Conservation (phyloP, 2,797 vertebrate species). For the Sebastes umbrosus region DNA sequence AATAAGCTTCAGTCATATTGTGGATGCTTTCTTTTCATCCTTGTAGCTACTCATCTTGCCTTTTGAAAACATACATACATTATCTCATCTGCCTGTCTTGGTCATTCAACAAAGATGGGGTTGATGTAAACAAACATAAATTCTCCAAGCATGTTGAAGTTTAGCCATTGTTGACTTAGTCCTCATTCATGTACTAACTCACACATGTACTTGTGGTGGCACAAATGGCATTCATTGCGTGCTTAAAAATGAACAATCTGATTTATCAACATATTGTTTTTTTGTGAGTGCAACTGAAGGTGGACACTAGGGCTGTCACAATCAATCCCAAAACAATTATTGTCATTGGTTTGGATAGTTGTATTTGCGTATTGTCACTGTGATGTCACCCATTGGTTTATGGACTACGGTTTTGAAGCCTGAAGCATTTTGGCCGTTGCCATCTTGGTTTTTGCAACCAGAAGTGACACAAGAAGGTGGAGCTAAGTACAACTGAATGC, state of each 20-base stretch:
- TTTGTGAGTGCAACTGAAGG: too few species aligned
- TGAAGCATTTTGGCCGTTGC: too few species aligned
- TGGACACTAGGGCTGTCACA: too few species aligned
- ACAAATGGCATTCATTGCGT: not conserved
- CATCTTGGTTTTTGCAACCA: too few species aligned
- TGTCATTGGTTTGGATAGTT: too few species aligned
- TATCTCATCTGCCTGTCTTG: not conserved
- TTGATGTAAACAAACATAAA: not conserved
- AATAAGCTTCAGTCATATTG: not conserved
- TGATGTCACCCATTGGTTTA: too few species aligned
- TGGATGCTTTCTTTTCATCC: not conserved
- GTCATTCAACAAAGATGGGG: not conserved
- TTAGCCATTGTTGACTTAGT: not conserved
- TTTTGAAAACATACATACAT: not conserved
- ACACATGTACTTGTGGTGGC: not conserved
- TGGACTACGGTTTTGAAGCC: too few species aligned
- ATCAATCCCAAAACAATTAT: too few species aligned
- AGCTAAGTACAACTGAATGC: too few species aligned
- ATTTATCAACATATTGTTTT: not conserved
- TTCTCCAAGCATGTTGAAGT: not conserved
- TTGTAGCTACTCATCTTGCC: not conserved
- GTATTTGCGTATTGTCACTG: too few species aligned
- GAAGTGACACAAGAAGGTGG: too few species aligned
- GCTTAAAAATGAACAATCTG: not conserved
- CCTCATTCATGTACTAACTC: not conserved